Percentiles rank a stretch among this genome's conserved stretches.
Conservation (phyloP, 2,797 vertebrate species). For the Neoniphon sammara region DNA sequence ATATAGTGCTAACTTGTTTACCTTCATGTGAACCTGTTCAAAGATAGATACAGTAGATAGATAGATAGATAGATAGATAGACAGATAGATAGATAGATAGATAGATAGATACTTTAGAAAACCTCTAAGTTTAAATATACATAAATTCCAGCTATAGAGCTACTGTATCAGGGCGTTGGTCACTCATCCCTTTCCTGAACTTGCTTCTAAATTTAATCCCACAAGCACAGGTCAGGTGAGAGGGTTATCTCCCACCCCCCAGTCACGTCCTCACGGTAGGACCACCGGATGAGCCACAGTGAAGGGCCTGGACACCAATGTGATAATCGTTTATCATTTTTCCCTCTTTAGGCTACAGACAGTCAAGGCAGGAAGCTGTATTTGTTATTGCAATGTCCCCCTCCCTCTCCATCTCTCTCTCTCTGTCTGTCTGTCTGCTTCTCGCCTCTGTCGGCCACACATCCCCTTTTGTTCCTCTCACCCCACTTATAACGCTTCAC, state of each 20-base stretch:
- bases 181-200: conserved; percentile 75
- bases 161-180: conserved; percentile 49
- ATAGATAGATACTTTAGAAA: too few relatives aligned
- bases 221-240: conserved; percentile 48
- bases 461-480: too few relatives aligned
- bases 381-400: conserved; percentile 50
- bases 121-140: conserved; percentile 4
- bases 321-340: conserved; percentile 26
- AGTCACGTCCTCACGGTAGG: conserved; percentile 50
- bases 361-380: conserved; percentile 59
- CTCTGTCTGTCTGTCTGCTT: conserved; percentile 34
- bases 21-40: background rate
- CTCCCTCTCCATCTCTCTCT: conserved; percentile 29
- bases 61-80: too few relatives aligned
- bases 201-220: conserved; percentile 66
- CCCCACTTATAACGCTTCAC: background rate
- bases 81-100: too few relatives aligned
- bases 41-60: too few relatives aligned
- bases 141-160: conserved; percentile 27
- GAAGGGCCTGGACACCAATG: conserved; percentile 31
- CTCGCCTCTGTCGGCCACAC: conserved; percentile 31
- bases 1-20: too few relatives aligned
- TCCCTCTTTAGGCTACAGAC: conserved; percentile 50
- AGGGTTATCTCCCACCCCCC: conserved; percentile 48
- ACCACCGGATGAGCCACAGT: conserved; percentile 60